Conservation (phyloP, 2,888 invertebrate genomes). For the Acleris sparsana region DNA sequence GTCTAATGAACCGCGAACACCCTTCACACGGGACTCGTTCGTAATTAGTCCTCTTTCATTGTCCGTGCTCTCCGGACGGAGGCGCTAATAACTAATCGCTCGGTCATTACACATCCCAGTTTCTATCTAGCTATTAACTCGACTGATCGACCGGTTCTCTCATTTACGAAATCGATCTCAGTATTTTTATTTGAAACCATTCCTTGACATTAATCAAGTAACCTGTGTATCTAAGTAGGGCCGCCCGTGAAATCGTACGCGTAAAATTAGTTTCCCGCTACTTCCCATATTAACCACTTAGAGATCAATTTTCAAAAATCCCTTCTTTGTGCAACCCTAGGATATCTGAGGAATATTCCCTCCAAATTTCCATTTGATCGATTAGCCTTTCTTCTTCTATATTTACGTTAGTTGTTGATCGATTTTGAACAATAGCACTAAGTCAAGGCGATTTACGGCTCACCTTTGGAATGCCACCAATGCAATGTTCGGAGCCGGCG, state of each 20-base stretch:
- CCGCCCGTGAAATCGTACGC: too few relatives aligned
- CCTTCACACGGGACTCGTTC: conserved; percentile 51
- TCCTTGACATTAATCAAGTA: neutral
- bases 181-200: neutral
- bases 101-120: conserved; percentile 46
- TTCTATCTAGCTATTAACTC: conserved; percentile 57
- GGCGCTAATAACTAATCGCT: conserved; percentile 65
- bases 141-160: conserved; percentile 54
- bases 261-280: too few relatives aligned
- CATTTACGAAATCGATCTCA: neutral
- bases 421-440: too few relatives aligned
- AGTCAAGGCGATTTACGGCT: conserved; percentile 38
- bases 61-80: conserved; percentile 58
- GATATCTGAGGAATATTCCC: too few relatives aligned
- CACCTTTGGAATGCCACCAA: conserved; percentile 66
- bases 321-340: too few relatives aligned
- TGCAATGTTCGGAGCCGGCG: conserved; percentile 55
- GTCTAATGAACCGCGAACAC: conserved; percentile 58
- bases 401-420: too few relatives aligned
- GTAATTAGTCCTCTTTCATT: conserved; percentile 58
- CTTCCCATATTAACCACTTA: too few relatives aligned
- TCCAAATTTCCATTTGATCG: too few relatives aligned
- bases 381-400: too few relatives aligned
- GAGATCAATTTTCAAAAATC: too few relatives aligned
- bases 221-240: too few relatives aligned